Evolutionary conservation across 2,113 vertebrate species (phyloP).

Genomic region (Leiothrix lutea): DNA sequence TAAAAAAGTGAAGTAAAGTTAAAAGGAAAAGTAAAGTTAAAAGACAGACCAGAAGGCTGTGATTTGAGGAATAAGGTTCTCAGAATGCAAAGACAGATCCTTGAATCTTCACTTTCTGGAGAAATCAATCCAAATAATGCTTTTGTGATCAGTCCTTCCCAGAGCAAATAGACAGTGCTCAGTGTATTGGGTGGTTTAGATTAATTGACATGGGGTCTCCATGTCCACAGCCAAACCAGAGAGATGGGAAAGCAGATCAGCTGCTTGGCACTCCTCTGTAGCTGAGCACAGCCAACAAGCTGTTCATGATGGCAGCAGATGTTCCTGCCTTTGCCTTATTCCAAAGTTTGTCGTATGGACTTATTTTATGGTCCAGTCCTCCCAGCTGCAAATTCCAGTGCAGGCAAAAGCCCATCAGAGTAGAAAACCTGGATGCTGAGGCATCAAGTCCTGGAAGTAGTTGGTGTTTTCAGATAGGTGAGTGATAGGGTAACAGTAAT

Average conservation of each 20-base stretch:
- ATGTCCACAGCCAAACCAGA: background rate
- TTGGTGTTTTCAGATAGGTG: background rate
- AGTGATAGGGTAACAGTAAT: background rate
- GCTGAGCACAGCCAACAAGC: background rate
- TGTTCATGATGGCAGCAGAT: background rate
- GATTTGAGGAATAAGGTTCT: background rate
- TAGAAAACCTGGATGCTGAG: background rate
- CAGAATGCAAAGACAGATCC: background rate
- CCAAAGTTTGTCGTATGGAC: background rate
- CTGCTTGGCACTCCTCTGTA: background rate
- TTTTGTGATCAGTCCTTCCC: background rate
- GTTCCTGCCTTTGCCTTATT: background rate
- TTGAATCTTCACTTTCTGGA: background rate
- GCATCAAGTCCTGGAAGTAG: background rate
- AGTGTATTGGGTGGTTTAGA: background rate
- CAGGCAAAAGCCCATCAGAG: background rate
- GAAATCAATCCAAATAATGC: background rate
- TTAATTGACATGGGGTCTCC: background rate
- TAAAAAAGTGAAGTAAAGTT: background rate
- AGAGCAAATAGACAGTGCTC: background rate
- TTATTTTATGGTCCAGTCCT: background rate
- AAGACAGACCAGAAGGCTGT: background rate
- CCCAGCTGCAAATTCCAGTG: conserved; percentile 6
- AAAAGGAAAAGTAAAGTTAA: background rate
- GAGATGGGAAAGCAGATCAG: background rate